These are phyloP conservation scores for Drosophila pseudotakahashii DNA, from an alignment of 2,888 invertebrate genomes.

Conservation along the genomic window DNA sequence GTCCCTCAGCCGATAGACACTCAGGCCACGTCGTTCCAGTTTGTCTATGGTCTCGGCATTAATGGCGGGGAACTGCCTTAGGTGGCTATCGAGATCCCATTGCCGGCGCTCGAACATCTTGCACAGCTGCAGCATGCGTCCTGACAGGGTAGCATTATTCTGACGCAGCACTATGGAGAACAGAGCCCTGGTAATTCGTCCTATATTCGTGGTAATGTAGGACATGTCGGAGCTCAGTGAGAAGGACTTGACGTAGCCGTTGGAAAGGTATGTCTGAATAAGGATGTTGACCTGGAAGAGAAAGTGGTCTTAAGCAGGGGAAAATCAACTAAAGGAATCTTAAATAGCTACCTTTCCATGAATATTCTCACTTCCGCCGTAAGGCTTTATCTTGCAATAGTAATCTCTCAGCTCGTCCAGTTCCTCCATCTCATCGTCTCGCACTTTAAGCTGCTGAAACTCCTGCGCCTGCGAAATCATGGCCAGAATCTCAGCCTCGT, in stretches of 20 bases:
- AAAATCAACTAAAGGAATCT: too few species aligned
- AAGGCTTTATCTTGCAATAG: slow-evolving; percentile 91
- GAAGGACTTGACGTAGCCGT: slow-evolving; percentile 89
- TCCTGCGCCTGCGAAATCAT: slow-evolving; percentile 97
- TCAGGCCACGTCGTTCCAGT: slow-evolving; percentile 91
- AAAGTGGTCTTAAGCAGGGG: too few species aligned
- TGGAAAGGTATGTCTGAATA: slow-evolving; percentile 94
- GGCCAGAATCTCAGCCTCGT: slow-evolving; percentile 93
- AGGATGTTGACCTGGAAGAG: slow-evolving; percentile 89
- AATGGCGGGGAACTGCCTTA: slow-evolving; percentile 93
- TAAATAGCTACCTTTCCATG: slow-evolving; percentile 90
- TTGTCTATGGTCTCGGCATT: slow-evolving; percentile 92
- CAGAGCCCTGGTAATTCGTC: slow-evolving; percentile 94
- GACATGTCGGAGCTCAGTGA: slow-evolving; percentile 83
- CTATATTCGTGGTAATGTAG: slow-evolving; percentile 90
- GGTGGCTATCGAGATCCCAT: slow-evolving; percentile 94
- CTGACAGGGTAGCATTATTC: slow-evolving; percentile 95
- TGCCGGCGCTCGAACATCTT: slow-evolving; percentile 97
- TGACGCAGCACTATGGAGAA: slow-evolving; percentile 96
- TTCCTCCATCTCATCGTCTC: slow-evolving; percentile 97
- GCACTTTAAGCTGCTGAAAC: slow-evolving; percentile 97
- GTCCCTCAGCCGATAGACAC: slow-evolving; percentile 91
- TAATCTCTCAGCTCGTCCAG: slow-evolving; percentile 90
- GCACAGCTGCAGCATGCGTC: slow-evolving; percentile 92
- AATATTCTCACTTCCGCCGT: slow-evolving; percentile 94